These are phyloP conservation scores for Anarrhichthys ocellatus DNA, from an alignment of 2,113 vertebrate genomes.

Conservation along the genomic window DNA sequence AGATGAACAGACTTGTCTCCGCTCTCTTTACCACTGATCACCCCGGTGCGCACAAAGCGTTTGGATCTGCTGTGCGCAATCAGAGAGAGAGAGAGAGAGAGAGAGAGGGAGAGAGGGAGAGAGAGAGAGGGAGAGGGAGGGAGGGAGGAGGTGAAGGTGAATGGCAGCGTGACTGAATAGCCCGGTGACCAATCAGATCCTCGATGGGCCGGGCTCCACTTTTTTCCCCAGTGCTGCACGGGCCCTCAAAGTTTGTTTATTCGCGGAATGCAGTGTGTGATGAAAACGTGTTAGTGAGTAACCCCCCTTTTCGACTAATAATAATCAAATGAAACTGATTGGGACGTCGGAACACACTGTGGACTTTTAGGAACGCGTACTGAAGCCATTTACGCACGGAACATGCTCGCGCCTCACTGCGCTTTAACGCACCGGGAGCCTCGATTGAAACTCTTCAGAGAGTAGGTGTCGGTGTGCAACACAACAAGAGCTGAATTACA, in stretches of 20 bases:
- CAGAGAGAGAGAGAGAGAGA: conserved; percentile 42
- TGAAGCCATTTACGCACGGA: conserved; percentile 79
- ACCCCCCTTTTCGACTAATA: conserved; percentile 76
- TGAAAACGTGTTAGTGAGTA: conserved; percentile 85
- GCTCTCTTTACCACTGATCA: conserved; percentile 62
- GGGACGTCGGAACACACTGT: conserved; percentile 75
- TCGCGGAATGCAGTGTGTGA: conserved; percentile 85
- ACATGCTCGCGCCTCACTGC: conserved; percentile 66
- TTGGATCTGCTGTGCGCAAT: conserved; percentile 54
- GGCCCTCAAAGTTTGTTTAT: conserved; percentile 90
- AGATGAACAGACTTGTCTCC: conserved; percentile 51
- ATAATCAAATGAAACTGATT: conserved; percentile 81
- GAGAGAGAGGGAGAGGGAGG: neutral
- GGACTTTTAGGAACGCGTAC: conserved; percentile 74
- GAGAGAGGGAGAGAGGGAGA: conserved; percentile 8
- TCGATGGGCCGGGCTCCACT: conserved; percentile 78
- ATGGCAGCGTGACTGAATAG: conserved; percentile 79
- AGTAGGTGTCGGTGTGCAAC: conserved; percentile 69
- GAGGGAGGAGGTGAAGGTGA: conserved; percentile 53
- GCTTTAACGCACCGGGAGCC: conserved; percentile 65
- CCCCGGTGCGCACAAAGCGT: conserved; percentile 54
- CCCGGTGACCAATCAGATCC: conserved; percentile 80
- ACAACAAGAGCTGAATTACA: conserved; percentile 71
- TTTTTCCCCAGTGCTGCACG: conserved; percentile 81
- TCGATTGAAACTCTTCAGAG: conserved; percentile 68